phyloP scores from a whole-genome alignment of 2,888 invertebrate genomes.

The Eupithecia inturbata region DNA sequence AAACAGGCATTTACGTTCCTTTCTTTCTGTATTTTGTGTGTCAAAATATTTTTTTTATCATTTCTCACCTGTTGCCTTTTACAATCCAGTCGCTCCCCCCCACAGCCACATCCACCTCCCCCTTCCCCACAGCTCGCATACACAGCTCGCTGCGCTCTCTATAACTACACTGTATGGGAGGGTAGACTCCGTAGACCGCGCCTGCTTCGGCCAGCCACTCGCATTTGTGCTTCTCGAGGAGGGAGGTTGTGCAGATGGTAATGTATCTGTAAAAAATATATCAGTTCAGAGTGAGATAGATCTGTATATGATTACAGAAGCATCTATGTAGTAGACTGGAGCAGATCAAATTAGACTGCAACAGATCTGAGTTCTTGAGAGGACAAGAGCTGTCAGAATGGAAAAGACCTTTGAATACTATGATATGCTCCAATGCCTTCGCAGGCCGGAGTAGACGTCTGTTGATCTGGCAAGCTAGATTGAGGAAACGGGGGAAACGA shows the following conservation, averaged over 20 bases:
- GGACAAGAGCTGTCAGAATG: too few species aligned
- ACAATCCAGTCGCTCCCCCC: slow-evolving; percentile 89
- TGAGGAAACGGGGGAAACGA: too few species aligned
- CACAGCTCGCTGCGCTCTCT: slow-evolving; percentile 86
- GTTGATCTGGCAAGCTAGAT: too few species aligned
- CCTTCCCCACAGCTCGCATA: slow-evolving; percentile 85
- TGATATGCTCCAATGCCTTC: too few species aligned
- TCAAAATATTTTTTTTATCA: background rate
- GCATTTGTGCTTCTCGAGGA: slow-evolving; percentile 90
- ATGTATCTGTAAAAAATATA: slow-evolving; percentile 64
- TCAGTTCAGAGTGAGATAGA: too few species aligned
- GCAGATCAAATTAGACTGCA: too few species aligned
- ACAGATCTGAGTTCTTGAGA: too few species aligned
- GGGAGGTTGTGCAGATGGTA: slow-evolving; percentile 87
- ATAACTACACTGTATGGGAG: slow-evolving; percentile 90
- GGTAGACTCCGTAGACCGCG: slow-evolving; percentile 89
- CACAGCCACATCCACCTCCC: slow-evolving; percentile 89
- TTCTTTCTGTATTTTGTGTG: background rate
- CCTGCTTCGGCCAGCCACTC: slow-evolving; percentile 90
- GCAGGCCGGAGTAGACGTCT: too few species aligned
- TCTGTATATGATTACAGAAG: too few species aligned
- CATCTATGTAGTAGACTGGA: too few species aligned
- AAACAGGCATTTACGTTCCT: background rate
- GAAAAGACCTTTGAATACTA: too few species aligned
- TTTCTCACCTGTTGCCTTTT: slow-evolving; percentile 85